Evolutionary conservation across 2,113 vertebrate species (phyloP).

Genomic region (Arizona elegans): DNA sequence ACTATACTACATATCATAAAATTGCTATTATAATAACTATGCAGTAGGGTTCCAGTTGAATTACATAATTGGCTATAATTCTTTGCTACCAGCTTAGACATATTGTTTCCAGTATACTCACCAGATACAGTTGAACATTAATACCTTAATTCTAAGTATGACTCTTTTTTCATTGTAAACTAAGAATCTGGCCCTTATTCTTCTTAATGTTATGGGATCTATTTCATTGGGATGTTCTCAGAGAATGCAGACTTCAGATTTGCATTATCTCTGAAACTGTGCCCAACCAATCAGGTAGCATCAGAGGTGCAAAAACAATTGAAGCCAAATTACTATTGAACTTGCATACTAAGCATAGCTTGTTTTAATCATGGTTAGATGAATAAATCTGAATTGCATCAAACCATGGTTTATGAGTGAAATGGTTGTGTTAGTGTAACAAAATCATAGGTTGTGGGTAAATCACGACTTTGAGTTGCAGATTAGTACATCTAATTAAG

Average conservation of each 20-base stretch:
- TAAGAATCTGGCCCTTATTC: neutral
- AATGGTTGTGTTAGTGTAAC: neutral
- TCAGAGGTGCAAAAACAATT: neutral
- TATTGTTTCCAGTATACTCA: neutral
- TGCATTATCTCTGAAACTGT: neutral
- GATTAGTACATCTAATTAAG: neutral
- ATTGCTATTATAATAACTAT: neutral
- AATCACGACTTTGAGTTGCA: neutral
- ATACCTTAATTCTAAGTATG: neutral
- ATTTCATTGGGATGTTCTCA: neutral
- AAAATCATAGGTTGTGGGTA: neutral
- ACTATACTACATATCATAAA: neutral
- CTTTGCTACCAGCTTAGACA: neutral
- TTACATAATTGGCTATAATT: constrained; percentile 5
- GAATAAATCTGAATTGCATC: neutral
- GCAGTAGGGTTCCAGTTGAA: constrained; percentile 33
- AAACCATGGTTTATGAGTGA: neutral
- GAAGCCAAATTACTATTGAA: neutral
- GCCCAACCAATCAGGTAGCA: neutral
- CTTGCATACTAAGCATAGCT: neutral
- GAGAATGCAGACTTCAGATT: neutral
- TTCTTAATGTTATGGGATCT: neutral
- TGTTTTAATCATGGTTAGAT: neutral
- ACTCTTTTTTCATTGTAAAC: neutral
- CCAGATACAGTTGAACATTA: neutral